Evolutionary conservation across 2,113 vertebrate genomes (phyloP).

Genomic region (Ia io): DNA sequence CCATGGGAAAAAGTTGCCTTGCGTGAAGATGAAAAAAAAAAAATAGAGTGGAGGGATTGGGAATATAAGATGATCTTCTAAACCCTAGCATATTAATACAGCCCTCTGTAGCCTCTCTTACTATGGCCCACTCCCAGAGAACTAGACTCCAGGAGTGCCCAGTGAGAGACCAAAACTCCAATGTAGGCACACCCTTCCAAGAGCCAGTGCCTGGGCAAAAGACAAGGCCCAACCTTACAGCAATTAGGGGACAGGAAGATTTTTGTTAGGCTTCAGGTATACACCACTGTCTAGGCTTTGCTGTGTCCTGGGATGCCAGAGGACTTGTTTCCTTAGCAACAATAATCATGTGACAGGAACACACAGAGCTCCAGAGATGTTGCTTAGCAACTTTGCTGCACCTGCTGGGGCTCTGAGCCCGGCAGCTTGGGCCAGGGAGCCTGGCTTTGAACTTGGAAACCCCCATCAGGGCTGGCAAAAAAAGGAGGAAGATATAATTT

Average conservation of each 20-base stretch:
- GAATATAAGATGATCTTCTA: no score
- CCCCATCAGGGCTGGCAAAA: conserved; percentile 49
- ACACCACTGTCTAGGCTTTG: conserved; percentile 57
- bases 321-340: conserved; percentile 78
- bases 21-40: no score
- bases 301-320: conserved; percentile 71
- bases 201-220: not conserved
- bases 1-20: no score
- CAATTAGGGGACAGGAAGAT: conserved; percentile 22
- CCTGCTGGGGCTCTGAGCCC: conserved; percentile 72
- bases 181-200: not conserved
- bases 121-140: not conserved
- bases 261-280: conserved; percentile 65
- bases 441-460: conserved; percentile 74
- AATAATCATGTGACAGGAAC: conserved; percentile 71
- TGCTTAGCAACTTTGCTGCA: conserved; percentile 76
- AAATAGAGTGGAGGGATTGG: not conserved
- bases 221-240: not conserved
- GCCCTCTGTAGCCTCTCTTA: not conserved
- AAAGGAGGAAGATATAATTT: conserved; percentile 42
- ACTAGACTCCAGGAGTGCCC: not conserved
- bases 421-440: conserved; percentile 56
- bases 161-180: not conserved
- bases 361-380: conserved; percentile 65
- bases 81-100: not conserved